Base-by-base conservation (phyloP, 2,113 vertebrate genomes). In the Apodemus sylvaticus region DNA sequence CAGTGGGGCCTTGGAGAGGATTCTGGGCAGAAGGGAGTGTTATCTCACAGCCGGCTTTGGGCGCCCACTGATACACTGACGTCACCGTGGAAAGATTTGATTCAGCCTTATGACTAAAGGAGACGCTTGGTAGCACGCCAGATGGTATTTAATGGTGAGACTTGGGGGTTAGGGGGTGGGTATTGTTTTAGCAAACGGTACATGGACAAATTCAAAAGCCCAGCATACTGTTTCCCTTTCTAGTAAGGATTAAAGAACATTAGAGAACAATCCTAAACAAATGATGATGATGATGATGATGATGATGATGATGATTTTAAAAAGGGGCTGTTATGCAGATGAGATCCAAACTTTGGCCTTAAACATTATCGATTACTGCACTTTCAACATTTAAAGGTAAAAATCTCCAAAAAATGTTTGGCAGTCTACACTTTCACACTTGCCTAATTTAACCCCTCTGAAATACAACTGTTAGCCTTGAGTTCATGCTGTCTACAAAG, bases 401-500 rank as follows among this genome's bases (percentile, higher is more conserved):
- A 91, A 62, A 14, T 76, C 48, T 91, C 31, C 73, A 51, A 51
- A 85, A 48, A 90, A 1, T 17, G 24, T 6, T 16, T 90, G 45
- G 85, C 7, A n/a, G 13, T 71, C 42, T 12, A 82, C 13, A 17
- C n/a, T 86, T 74, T 66, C 9, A 60, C 29, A 36, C 71, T 68
- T 88, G n/a, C 85, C 93, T 71, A 88, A 81, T 94, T 94, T 79
- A 93, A 93, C 55, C 64, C 73, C n/a, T 70, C 71, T 70, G 51
- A 94, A 76, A 74, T 19, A 55, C 6, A 77, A 53, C 22, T 39
- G 66, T 16, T 89, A 60, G 64, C 24, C 62, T 48, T 78, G 24
- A 53, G 34, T 66, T 42, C 31, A 26, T 45, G 51, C 51, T 0
- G 1, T 45, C 64, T 31, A 81, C 12, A 58, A 62, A 81, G 39